Base-by-base conservation (phyloP, 2,888 invertebrate species). In the Cephonodes hylas region DNA sequence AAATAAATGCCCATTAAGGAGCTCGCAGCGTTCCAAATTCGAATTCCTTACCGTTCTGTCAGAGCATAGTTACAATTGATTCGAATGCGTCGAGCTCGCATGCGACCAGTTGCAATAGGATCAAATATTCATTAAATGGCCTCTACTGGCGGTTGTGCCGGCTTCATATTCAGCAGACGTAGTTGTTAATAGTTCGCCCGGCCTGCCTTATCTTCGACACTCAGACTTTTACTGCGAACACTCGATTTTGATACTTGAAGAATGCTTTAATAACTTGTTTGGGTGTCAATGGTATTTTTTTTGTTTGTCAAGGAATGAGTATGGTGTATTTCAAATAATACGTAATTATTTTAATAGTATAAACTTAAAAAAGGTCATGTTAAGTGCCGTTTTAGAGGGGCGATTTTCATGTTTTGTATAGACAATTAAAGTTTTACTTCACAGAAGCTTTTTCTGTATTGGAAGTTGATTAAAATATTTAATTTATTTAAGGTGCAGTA, bases 121-220 rank as follows among this genome's bases (percentile, higher is more conserved):
- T 87, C 84, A 83, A 89, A 87, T 86, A 88, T 88, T 89, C 88
- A 89, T 89, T 88, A 86, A 83, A 85, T 79, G 77, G 81, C 79
- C 77, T 71, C 76, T 72, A 75, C 76, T 70, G 73, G 73, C 72
- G 73, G 74, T 69, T 75, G 78, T 75, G 69, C 77, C 67, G 73
- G 76, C 76, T 86, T 86, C 85, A 86, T 86, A 89, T 89, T 88
- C 88, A 83, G 77, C 73, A 80, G 83, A 80, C 85, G 83, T 83
- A 78, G 76, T 80, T 84, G 85, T 86, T 88, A 88, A 88, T 88
- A 89, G 86, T 83, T 85, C 81, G 81, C 77, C 74, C 77, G 79
- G 77, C 77, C 76, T 77, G 83, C 76, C 83, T 87, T 85, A 86
- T 87, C 86, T 85, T 81, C 82, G 79, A 81, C 84, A 80, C 81